Percentiles rank a stretch among this genome's conserved stretches.
Conservation (phyloP, 2,797 vertebrate species). For the Chloroceryle inda region DNA sequence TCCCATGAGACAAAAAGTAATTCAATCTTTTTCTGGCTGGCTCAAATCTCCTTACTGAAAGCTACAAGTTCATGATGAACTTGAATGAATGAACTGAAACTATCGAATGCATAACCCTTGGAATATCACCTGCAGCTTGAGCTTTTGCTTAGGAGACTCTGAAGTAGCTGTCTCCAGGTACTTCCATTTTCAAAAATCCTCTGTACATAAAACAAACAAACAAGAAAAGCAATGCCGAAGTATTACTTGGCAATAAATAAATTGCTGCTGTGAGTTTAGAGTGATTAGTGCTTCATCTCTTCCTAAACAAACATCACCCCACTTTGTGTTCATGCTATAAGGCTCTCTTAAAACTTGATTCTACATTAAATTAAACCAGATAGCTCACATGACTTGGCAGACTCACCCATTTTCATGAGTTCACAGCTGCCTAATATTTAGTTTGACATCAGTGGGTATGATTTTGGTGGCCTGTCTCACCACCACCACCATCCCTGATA, state of each 20-base stretch:
- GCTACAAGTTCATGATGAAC: constrained; percentile 36
- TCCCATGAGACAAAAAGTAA: constrained; percentile 60
- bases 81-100: constrained; percentile 45
- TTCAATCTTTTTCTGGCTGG: constrained; percentile 40
- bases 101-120: constrained; percentile 35
- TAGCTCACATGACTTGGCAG: not conserved
- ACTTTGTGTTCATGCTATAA: not conserved
- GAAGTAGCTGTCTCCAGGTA: constrained; percentile 63
- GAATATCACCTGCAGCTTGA: constrained; percentile 64
- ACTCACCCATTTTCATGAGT: not conserved
- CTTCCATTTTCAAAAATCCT: constrained; percentile 58
- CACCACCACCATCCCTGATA: not conserved
- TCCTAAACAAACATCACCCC: not conserved
- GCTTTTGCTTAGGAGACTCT: constrained; percentile 35
- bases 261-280: not conserved
- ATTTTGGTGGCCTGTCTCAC: not conserved
- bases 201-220: not conserved
- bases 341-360: not conserved
- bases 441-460: not conserved
- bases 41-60: constrained; percentile 38
- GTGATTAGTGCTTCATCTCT: constrained; percentile 10
- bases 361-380: not conserved
- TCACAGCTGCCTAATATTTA: not conserved
- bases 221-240: not conserved
- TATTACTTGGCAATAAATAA: not conserved